Evolutionary conservation across 2,113 vertebrate genomes (phyloP), one percentile per base, ranked within the genome.

Genomic region (Abramis brama): DNA sequence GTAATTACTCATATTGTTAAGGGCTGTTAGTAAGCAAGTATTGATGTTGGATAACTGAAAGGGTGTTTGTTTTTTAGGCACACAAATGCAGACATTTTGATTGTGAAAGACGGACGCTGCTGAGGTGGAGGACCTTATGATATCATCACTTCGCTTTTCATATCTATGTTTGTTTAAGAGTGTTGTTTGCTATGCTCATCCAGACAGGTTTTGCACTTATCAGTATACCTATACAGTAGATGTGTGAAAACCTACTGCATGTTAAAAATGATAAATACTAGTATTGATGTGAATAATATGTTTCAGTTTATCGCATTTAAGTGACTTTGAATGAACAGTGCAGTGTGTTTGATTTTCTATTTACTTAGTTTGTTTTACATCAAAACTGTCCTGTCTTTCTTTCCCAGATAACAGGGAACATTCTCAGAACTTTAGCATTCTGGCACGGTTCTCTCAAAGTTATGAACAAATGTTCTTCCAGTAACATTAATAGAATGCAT

Each of bases 41-140:
- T 13, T 62, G 23, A 11, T 84, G 6, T 60, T 75, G 12, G 73
- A 75, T 23, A 25, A 85, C 23, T 85, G 19, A 81, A 0, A 52
- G 9, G 39, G 5, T 79, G 36, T 89, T 55, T 77, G 0, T 88
- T 59, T 85, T 83, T 21, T 68, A 94, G 91, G 89, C 87, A 89
- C 73, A 91, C 86, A 84, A 94, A 91, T 0, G 62, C 86, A 5
- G 91, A 94, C 81, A 91, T 93, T 75, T 25, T 93, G 91, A 91
- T 93, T 10, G 89, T 88, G 82, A 89, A 60, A 71, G 91, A 93
- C 0, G 92, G 86, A 2, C 23, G 27, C 1, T 93, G 93, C 88
- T 91, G 84, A 94, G 43, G 84, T 88, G 27, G 27, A 45, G 21
- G n/a, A 30, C 68, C 33, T 80, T 45, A 66, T 36, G 39, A 70